These are phyloP conservation scores for Melitaea cinxia DNA, from an alignment of 1,140 invertebrate genomes.

Conservation along the genomic window DNA sequence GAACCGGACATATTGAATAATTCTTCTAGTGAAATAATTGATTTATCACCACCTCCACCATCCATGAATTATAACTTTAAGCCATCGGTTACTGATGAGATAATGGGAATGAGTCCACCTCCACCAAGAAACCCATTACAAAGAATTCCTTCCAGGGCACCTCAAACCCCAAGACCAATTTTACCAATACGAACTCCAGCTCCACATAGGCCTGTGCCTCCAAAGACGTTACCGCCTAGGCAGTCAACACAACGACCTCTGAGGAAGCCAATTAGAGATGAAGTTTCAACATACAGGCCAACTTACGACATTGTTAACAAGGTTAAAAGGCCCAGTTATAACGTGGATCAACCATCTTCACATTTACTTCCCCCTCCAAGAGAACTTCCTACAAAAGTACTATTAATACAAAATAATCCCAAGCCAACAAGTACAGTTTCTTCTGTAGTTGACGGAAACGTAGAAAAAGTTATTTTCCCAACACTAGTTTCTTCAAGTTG, in stretches of 20 bases:
- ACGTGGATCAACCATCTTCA: conserved; percentile 67
- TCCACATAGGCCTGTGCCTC: conserved; percentile 61
- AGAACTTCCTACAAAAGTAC: conserved; percentile 53
- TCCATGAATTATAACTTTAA: conserved; percentile 71
- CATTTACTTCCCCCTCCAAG: conserved; percentile 67
- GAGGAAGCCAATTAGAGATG: conserved; percentile 65
- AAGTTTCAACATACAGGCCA: conserved; percentile 76
- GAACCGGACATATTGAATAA: conserved; percentile 50
- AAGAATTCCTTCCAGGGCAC: conserved; percentile 49
- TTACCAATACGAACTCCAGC: conserved; percentile 59
- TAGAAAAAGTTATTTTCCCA: conserved; percentile 65
- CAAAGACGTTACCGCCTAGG: conserved; percentile 64
- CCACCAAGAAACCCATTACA: conserved; percentile 53
- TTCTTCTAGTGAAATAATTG: conserved; percentile 67
- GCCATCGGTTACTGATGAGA: conserved; percentile 68
- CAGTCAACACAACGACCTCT: conserved; percentile 58
- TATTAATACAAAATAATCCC: conserved; percentile 33
- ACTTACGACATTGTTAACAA: conserved; percentile 68
- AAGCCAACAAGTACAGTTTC: conserved; percentile 30
- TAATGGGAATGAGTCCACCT: conserved; percentile 80
- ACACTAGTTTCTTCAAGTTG: conserved; percentile 70
- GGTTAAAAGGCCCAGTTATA: conserved; percentile 62
- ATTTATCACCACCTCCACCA: conserved; percentile 77
- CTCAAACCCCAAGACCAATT: conserved; percentile 55
- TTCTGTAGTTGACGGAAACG: too few relatives aligned